These are phyloP conservation scores for Mythimna vitellina DNA, from an alignment of 2,888 invertebrate genomes.

Conservation along the genomic window DNA sequence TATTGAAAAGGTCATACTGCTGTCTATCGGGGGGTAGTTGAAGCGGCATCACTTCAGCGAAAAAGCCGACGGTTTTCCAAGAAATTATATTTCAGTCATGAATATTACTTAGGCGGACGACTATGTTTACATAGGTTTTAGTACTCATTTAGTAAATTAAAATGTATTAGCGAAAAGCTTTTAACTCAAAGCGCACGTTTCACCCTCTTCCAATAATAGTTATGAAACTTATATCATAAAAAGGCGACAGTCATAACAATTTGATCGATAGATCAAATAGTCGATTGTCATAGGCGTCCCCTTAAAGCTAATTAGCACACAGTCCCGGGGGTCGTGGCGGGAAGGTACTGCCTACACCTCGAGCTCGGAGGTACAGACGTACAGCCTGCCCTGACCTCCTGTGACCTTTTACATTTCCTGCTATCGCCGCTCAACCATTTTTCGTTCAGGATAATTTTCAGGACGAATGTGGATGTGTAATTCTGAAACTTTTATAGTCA, in stretches of 20 bases:
- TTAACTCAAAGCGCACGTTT: slow-evolving; percentile 8
- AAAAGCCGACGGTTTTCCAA: slow-evolving; percentile 25
- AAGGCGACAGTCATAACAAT: slow-evolving; percentile 19
- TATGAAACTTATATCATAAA: slow-evolving; percentile 5
- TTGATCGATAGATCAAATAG: slow-evolving; percentile 43
- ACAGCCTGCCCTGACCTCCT: slow-evolving; percentile 44
- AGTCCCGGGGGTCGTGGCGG: slow-evolving; percentile 55
- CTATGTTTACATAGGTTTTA: slow-evolving; percentile 20
- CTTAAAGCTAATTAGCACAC: slow-evolving; percentile 61
- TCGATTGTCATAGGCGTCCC: slow-evolving; percentile 46
- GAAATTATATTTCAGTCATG: slow-evolving; percentile 23
- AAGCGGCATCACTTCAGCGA: slow-evolving; percentile 34
- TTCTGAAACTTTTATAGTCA: slow-evolving; percentile 19
- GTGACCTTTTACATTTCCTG: slow-evolving; percentile 53
- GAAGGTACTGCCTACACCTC: slow-evolving; percentile 29
- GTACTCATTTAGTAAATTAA: slow-evolving; percentile 24
- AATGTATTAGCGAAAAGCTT: slow-evolving; percentile 20
- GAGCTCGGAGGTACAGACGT: slow-evolving; percentile 14
- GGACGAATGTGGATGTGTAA: slow-evolving; percentile 21
- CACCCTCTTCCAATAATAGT: not conserved
- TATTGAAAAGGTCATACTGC: slow-evolving; percentile 70
- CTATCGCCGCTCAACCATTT: slow-evolving; percentile 27
- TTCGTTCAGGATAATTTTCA: slow-evolving; percentile 37
- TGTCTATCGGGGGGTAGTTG: slow-evolving; percentile 63
- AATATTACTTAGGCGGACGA: not conserved